Conservation (phyloP, 2,113 vertebrate genomes). For the Elephas maximus region DNA sequence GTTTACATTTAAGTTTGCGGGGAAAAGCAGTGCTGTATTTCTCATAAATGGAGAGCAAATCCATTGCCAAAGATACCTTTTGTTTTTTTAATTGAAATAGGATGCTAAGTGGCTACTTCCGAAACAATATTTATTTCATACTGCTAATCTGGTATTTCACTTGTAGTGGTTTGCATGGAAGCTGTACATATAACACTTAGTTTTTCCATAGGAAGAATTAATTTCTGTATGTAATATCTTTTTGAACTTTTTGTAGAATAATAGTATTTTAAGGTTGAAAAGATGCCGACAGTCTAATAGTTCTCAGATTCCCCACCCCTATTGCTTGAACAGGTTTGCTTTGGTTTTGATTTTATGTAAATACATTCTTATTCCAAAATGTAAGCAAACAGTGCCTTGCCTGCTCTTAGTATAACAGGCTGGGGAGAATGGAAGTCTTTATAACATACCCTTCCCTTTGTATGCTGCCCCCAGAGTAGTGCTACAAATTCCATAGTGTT, state of each 20-base stretch:
- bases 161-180: neutral
- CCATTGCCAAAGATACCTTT: neutral
- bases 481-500: neutral
- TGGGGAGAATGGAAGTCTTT: neutral
- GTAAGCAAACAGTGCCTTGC: slow-evolving; percentile 4
- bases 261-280: neutral
- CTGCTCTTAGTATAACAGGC: neutral
- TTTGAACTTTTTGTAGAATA: neutral
- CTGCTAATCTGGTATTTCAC: neutral
- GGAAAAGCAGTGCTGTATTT: neutral
- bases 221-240: neutral
- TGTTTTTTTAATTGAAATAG: neutral
- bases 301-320: neutral
- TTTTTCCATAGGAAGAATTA: slow-evolving; percentile 21
- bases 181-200: neutral
- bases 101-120: neutral
- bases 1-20: slow-evolving; percentile 38
- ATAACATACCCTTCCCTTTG: neutral
- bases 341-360: neutral
- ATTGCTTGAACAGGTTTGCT: too few relatives aligned
- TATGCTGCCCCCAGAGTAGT: neutral
- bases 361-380: neutral
- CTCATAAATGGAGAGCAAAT: neutral
- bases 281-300: neutral
- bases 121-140: neutral